These are phyloP conservation scores for Stegostoma tigrinum DNA, from an alignment of 2,113 vertebrate species.

Conservation along the genomic window DNA sequence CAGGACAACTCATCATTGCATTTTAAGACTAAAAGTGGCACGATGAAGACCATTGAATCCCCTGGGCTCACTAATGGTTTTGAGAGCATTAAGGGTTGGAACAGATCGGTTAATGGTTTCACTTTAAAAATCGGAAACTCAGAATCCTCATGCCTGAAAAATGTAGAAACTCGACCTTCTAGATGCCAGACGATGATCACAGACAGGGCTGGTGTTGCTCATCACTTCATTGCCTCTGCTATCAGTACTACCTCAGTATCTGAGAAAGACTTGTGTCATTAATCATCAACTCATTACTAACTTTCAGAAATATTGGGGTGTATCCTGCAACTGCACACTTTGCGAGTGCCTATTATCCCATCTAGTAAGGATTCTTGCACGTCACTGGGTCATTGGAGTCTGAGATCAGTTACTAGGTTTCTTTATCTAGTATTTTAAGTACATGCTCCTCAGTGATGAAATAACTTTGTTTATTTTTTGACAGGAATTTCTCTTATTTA, in stretches of 20 bases:
- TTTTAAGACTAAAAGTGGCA: neutral
- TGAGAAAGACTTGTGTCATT: constrained; percentile 62
- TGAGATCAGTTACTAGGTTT: constrained; percentile 48
- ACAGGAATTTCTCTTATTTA: constrained; percentile 52
- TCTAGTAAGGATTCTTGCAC: constrained; percentile 46
- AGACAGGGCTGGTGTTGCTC: constrained; percentile 43
- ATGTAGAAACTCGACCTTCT: constrained; percentile 46
- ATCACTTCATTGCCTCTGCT: constrained; percentile 56
- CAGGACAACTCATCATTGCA: neutral
- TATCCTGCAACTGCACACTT: constrained; percentile 59
- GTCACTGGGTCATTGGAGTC: constrained; percentile 46
- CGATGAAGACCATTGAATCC: constrained; percentile 42
- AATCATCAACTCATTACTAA: constrained; percentile 39
- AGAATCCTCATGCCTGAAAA: constrained; percentile 42
- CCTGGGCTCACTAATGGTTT: constrained; percentile 67
- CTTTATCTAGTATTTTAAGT: constrained; percentile 51
- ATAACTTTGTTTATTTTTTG: constrained; percentile 51
- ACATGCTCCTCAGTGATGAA: constrained; percentile 42
- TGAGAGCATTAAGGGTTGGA: constrained; percentile 48
- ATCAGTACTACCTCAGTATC: constrained; percentile 67
- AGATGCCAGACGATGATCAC: constrained; percentile 48
- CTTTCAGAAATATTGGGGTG: constrained; percentile 18
- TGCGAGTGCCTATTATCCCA: constrained; percentile 64
- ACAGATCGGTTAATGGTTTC: constrained; percentile 23
- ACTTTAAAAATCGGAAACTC: constrained; percentile 50